Evolutionary conservation across 1,140 invertebrate species (phyloP), one percentile per base, ranked within the genome.

Genomic region (Sogatella furcifera): DNA sequence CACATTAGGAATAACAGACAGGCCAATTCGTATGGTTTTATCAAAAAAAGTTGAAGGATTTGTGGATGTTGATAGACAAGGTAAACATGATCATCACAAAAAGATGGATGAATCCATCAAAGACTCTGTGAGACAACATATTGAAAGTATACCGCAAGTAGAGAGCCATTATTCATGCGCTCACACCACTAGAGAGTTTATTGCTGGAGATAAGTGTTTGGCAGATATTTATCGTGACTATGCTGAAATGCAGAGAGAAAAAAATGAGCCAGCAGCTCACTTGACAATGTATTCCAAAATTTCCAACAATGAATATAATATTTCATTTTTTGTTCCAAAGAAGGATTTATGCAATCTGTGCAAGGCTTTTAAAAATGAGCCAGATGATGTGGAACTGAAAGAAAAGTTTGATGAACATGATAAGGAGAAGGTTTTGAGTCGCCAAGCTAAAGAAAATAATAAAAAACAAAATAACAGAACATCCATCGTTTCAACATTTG

Each of bases 271-370:
- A 66, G 58, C 31, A 60, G 60, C 52, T 34, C 62, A 60, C 46
- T 62, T 60, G 43, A 43, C 60, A 38, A 58, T 64, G 46, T 65
- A 59, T 61, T 54, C 41, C 31, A 64, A 31, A 53, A 61, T 64
- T 22, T 66, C 64, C 57, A 64, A 61, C 42, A 44, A 53, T 19
- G 43, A 64, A 42, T 68, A 58, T 61, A 67, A 68, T 55, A 65
- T 67, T 22, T 61, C 60, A 14, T 67, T 67, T 60, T 64, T 65
- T 49, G n/a, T n/a, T 13, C 64, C 68, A 19, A 66, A 68, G 61
- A 67, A 67, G 41, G 66, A 69, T 55, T 53, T 61, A 52, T 69
- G 64, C 55, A 65, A 66, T 43, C n/a, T 59, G 14, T 69, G 66
- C 62, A 31, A 41, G 19, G 56, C 52, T 1, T 66, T 56, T 55